Evolutionary conservation across 2,888 invertebrate species (phyloP), one percentile per base, ranked within the genome.

Genomic region (Spatulosminthurus flaviceps): DNA sequence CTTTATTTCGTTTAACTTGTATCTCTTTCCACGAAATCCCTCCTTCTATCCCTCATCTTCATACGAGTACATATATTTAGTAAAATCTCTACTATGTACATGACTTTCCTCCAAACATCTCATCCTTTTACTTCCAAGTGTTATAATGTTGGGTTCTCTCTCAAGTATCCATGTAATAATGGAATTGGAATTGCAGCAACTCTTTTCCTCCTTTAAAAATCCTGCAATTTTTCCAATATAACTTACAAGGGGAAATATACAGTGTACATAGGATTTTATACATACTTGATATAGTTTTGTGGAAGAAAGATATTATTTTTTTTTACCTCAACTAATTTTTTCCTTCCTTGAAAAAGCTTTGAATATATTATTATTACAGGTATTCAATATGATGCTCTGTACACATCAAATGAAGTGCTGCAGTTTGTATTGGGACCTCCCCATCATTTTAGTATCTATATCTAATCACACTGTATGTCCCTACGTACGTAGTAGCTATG

Each of bases 341-440:
- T 51, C 19, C 16, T 16, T 19, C 19, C 51, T 16, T n/a, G 41
- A 41, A 51, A 11, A 4, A 34, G 34, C 34, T 34, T 34, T 34
- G 34, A 34, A 19, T 51, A 41, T 41, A 51, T 51, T 13, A 51
- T 51, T 51, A 51, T 51, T 51, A 13, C 41, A 41, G 41, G 51
- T 51, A 51, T 51, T 51, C 51, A 67, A 29, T n/a, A n/a, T 26
- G 28, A 19, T 19, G 29, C 67, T 67, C 28, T 21, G 29, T 67
- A 67, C 43, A 72, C 69, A 13, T 72, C 26, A 72, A 70, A n/a
- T n/a, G n/a, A n/a, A n/a, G n/a, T n/a, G n/a, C n/a, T n/a, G 41
- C 70, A 21, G 51, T 72, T 28, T n/a, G n/a, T 72, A 51, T 41
- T 72, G 72, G 43, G 72, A 72, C 72, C 72, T 72, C 72, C 70